Conservation (phyloP, 2,113 vertebrate genomes). For the Pardalotus punctatus region DNA sequence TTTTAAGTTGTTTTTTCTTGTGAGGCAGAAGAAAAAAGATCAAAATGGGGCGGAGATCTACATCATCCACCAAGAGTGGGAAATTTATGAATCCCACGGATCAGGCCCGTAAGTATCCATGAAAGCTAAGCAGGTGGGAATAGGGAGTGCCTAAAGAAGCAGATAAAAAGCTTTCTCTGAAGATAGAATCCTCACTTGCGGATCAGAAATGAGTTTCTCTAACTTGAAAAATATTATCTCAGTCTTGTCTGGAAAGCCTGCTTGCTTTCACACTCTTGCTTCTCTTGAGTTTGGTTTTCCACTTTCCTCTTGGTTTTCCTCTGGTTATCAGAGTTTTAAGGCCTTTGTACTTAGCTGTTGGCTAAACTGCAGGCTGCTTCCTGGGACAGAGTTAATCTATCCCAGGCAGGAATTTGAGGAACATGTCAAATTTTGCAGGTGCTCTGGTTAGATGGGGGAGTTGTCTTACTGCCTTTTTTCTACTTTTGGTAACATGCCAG, state of each 20-base stretch:
- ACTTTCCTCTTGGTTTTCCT: not conserved
- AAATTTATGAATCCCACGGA: slow-evolving; percentile 99
- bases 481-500: not conserved
- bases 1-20: not conserved
- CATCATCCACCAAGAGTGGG: slow-evolving; percentile 99
- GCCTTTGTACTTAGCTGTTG: not conserved
- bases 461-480: not conserved
- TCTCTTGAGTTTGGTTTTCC: not conserved
- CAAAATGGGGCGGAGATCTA: slow-evolving; percentile 95
- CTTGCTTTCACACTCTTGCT: not conserved
- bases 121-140: not conserved
- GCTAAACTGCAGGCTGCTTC: not conserved
- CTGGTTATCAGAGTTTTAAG: not conserved
- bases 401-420: not conserved
- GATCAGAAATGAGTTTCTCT: not conserved
- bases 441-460: not conserved
- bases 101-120: slow-evolving; percentile 89
- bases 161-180: not conserved
- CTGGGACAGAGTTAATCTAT: not conserved
- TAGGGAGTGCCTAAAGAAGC: not conserved
- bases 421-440: not conserved
- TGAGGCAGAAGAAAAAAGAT: not conserved
- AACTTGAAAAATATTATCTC: not conserved
- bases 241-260: not conserved
- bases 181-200: not conserved